phyloP scores from a whole-genome alignment of 2,797 vertebrate species.

The Capromys pilorides region DNA sequence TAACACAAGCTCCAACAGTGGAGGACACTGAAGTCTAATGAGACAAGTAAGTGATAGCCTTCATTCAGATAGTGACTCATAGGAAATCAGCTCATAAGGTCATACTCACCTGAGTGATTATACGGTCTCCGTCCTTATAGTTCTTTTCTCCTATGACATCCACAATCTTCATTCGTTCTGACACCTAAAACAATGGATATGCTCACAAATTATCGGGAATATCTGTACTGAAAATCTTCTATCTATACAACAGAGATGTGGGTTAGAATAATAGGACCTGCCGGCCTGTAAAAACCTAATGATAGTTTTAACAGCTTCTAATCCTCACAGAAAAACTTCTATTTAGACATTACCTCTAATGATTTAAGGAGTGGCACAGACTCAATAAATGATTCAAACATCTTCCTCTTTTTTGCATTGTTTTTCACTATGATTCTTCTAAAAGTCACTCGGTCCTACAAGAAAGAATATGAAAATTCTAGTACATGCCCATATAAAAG shows the following conservation, averaged over 20 bases:
- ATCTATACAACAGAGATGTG: not conserved
- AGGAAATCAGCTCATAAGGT: not conserved
- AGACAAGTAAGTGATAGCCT: not conserved
- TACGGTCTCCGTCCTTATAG: slow-evolving; percentile 94
- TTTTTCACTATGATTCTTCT: slow-evolving; percentile 96
- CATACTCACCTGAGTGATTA: slow-evolving; percentile 90
- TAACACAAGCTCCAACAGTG: not conserved
- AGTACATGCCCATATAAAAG: not conserved
- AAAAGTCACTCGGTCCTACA: slow-evolving; percentile 95
- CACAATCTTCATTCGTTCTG: slow-evolving; percentile 98
- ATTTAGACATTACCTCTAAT: slow-evolving; percentile 90
- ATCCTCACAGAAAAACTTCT: slow-evolving; percentile 4
- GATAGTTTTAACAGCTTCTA: not conserved
- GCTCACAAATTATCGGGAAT: not conserved
- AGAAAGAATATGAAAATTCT: slow-evolving; percentile 76
- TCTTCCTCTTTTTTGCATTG: slow-evolving; percentile 95
- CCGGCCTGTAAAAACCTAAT: not conserved
- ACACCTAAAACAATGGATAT: slow-evolving; percentile 85
- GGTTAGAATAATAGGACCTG: slow-evolving; percentile 17
- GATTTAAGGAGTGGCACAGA: slow-evolving; percentile 94
- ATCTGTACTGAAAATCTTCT: not conserved
- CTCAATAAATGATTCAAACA: slow-evolving; percentile 95
- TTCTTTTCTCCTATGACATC: slow-evolving; percentile 95
- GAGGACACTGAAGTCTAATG: not conserved
- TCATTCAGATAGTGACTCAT: not conserved